These are phyloP conservation scores for Orthonychiurus folsomi DNA, from an alignment of 2,888 invertebrate genomes.

Conservation along the genomic window DNA sequence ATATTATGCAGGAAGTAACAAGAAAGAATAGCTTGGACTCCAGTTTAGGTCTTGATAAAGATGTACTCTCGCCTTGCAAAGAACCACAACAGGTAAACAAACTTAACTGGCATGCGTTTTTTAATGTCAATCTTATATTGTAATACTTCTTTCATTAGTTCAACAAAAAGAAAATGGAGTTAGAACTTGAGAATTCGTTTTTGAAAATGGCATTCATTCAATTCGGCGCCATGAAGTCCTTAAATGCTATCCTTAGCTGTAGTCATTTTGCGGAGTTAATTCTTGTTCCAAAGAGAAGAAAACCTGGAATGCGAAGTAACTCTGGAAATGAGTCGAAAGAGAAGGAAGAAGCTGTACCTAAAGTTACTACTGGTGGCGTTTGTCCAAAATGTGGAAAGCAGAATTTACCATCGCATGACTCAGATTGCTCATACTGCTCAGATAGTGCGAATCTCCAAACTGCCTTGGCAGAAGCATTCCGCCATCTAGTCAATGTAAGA, in stretches of 20 bases:
- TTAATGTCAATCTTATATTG: too few relatives aligned
- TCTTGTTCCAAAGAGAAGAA: constrained; percentile 46
- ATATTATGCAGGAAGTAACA: constrained; percentile 39
- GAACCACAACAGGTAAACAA: background rate
- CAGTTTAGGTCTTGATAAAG: constrained; percentile 6
- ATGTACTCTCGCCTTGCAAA: background rate
- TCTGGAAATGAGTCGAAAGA: constrained; percentile 39
- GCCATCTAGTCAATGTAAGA: constrained; percentile 32
- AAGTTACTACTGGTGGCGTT: constrained; percentile 16
- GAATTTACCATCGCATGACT: constrained; percentile 18
- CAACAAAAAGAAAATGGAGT: constrained; percentile 47
- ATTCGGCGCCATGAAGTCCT: constrained; percentile 51
- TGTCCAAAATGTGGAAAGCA: constrained; percentile 34
- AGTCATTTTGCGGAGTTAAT: constrained; percentile 52
- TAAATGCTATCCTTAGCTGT: constrained; percentile 49
- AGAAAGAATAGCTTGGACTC: constrained; percentile 23
- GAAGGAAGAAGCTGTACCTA: constrained; percentile 20
- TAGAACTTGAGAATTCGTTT: constrained; percentile 39
- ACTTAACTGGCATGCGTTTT: background rate
- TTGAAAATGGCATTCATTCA: constrained; percentile 48
- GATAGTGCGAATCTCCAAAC: constrained; percentile 24
- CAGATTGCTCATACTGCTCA: constrained; percentile 27
- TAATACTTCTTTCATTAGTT: constrained; percentile 33
- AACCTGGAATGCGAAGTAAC: constrained; percentile 22
- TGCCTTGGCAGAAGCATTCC: constrained; percentile 36